Conservation (phyloP, 1,140 invertebrate species). For the Chironomus tepperi region DNA sequence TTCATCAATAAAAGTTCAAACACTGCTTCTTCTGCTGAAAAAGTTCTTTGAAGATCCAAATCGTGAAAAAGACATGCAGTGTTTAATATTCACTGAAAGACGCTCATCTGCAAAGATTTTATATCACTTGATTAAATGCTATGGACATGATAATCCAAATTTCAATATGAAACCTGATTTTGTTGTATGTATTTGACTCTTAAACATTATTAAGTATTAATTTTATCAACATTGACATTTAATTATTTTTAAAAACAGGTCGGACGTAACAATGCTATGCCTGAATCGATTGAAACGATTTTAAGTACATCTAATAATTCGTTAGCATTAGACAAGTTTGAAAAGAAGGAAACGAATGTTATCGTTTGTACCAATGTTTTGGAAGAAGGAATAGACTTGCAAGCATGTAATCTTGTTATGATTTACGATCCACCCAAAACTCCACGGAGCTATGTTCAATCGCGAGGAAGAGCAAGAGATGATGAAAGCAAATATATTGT, state of each 20-base stretch:
- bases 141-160: constrained; percentile 32
- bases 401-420: constrained; percentile 68
- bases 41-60: constrained; percentile 37
- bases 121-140: constrained; percentile 58
- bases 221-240: too few species aligned
- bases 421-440: constrained; percentile 61
- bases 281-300: constrained; percentile 29
- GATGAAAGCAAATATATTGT: constrained; percentile 38
- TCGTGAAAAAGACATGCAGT: constrained; percentile 49
- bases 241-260: constrained; percentile 35
- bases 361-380: constrained; percentile 71
- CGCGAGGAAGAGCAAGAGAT: constrained; percentile 56
- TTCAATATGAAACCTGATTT: constrained; percentile 57
- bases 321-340: constrained; percentile 43
- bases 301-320: constrained; percentile 44
- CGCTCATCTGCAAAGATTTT: constrained; percentile 69
- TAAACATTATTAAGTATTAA: too few species aligned
- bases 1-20: constrained; percentile 49
- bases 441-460: constrained; percentile 76
- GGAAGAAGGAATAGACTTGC: constrained; percentile 79
- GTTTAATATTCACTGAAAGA: constrained; percentile 73
- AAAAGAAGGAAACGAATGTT: constrained; percentile 57
- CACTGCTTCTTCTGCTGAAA: constrained; percentile 47
- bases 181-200: constrained; percentile 34
- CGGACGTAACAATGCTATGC: constrained; percentile 42